phyloP scores from a whole-genome alignment of 2,888 invertebrate species.

The Cheilosia vulpina region DNA sequence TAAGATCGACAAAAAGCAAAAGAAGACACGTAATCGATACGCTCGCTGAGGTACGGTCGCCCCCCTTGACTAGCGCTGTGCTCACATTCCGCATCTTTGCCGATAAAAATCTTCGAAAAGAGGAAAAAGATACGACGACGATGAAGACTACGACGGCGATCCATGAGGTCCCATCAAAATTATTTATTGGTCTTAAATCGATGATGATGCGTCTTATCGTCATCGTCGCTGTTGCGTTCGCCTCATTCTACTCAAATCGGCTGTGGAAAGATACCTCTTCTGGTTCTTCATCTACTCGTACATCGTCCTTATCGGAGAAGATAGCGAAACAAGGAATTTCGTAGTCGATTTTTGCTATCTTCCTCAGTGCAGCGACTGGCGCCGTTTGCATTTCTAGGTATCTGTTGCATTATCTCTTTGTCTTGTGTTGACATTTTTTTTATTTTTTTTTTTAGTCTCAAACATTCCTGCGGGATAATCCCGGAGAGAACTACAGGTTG shows the following conservation, averaged over 20 bases:
- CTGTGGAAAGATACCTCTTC: constrained; percentile 9
- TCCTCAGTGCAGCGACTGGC: constrained; percentile 31
- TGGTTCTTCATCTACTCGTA: constrained; percentile 31
- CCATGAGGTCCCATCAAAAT: constrained; percentile 77
- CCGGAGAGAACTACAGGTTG: neutral
- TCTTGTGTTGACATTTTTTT: constrained; percentile 54
- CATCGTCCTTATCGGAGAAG: constrained; percentile 46
- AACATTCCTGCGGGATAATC: constrained; percentile 45
- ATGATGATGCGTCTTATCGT: constrained; percentile 73
- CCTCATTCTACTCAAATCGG: neutral
- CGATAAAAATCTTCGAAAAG: constrained; percentile 65
- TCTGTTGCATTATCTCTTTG: constrained; percentile 49
- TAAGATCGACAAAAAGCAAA: constrained; percentile 20
- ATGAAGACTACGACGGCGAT: constrained; percentile 62
- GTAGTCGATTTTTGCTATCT: constrained; percentile 34
- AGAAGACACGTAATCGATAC: constrained; percentile 72
- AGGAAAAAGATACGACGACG: constrained; percentile 31
- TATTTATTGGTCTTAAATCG: constrained; percentile 77
- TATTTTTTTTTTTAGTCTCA: constrained; percentile 12
- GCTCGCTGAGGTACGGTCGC: constrained; percentile 18
- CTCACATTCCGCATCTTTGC: constrained; percentile 59
- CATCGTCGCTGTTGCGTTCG: constrained; percentile 23
- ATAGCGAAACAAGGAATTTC: constrained; percentile 31
- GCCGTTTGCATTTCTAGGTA: constrained; percentile 37
- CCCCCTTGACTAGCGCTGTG: constrained; percentile 16